These are phyloP conservation scores for Heliconius sara DNA, from an alignment of 2,888 invertebrate species.

Conservation along the genomic window DNA sequence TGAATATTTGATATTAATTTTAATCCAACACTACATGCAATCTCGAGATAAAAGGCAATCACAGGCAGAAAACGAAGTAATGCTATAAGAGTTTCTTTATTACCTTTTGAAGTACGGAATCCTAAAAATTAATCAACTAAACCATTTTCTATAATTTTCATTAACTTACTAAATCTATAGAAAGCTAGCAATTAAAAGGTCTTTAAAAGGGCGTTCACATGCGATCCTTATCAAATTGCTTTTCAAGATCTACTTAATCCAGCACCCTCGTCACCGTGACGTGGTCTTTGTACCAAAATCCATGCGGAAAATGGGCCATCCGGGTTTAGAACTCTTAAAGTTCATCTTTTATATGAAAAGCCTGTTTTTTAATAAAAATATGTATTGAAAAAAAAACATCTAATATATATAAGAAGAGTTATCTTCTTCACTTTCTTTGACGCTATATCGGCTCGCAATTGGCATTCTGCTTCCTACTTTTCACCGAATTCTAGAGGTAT, in stretches of 20 bases:
- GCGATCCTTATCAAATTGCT: slow-evolving; percentile 25
- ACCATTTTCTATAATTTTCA: not conserved
- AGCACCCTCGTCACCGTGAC: slow-evolving; percentile 36
- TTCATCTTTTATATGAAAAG: not conserved
- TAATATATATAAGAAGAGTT: no score
- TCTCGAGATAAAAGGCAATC: no score
- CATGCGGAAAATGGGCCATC: slow-evolving; percentile 27
- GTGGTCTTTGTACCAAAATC: slow-evolving; percentile 21
- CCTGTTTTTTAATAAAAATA: not conserved
- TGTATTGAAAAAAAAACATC: not conserved
- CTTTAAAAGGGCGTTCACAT: not conserved
- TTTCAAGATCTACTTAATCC: slow-evolving; percentile 19
- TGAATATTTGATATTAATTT: no score
- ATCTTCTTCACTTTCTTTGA: no score
- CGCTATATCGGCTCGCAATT: no score
- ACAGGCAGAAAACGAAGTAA: no score
- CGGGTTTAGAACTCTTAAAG: slow-evolving; percentile 32
- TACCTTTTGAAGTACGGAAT: no score
- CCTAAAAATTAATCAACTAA: no score
- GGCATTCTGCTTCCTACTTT: no score
- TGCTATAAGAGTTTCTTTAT: no score
- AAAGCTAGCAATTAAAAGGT: slow-evolving; percentile 15
- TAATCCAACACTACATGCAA: no score
- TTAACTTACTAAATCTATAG: not conserved
- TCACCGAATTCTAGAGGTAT: no score